Percentiles rank a stretch among this genome's conserved stretches.
These are phyloP conservation scores for Sarcophilus harrisii DNA, from an alignment of 2,797 vertebrate species.

Conservation along the genomic window DNA sequence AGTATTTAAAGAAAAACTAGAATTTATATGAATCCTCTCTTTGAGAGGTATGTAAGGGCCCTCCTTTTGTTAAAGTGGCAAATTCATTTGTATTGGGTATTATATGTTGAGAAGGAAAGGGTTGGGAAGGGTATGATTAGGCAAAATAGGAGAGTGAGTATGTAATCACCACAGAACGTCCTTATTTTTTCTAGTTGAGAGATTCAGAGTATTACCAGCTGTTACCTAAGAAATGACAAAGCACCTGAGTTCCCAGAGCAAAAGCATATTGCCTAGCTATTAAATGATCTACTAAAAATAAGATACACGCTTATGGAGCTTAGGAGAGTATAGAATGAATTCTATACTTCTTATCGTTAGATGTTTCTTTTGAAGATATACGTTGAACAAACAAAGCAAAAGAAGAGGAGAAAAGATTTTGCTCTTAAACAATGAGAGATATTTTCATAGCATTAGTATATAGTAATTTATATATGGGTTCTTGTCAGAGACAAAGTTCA, in stretches of 20 bases:
- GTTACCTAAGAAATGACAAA: constrained; percentile 25
- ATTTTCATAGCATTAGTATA: background rate
- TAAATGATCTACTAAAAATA: constrained; percentile 18
- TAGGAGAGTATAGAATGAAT: background rate
- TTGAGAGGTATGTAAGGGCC: background rate
- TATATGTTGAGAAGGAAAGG: background rate
- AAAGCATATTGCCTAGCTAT: constrained; percentile 27
- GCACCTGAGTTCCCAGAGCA: constrained; percentile 13
- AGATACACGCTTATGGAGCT: constrained; percentile 5
- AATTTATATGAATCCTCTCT: constrained; percentile 5
- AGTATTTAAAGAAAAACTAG: background rate
- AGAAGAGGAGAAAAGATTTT: constrained; percentile 31
- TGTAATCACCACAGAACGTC: constrained; percentile 15
- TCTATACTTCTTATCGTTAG: constrained; percentile 2
- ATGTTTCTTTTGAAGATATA: constrained; percentile 35
- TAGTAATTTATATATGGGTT: background rate
- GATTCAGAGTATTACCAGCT: constrained; percentile 56
- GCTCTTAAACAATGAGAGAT: background rate
- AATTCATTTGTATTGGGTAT: background rate
- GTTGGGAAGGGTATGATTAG: background rate
- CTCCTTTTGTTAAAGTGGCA: constrained; percentile 37
- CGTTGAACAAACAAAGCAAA: background rate
- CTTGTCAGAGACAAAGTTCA: background rate
- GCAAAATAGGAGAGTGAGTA: background rate
- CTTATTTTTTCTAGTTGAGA: constrained; percentile 45